A percentile compares a stretch with the other conserved stretches of the same genome.
phyloP scores from a whole-genome alignment of 2,113 vertebrate genomes.

The Thalassarche chlororhynchos region DNA sequence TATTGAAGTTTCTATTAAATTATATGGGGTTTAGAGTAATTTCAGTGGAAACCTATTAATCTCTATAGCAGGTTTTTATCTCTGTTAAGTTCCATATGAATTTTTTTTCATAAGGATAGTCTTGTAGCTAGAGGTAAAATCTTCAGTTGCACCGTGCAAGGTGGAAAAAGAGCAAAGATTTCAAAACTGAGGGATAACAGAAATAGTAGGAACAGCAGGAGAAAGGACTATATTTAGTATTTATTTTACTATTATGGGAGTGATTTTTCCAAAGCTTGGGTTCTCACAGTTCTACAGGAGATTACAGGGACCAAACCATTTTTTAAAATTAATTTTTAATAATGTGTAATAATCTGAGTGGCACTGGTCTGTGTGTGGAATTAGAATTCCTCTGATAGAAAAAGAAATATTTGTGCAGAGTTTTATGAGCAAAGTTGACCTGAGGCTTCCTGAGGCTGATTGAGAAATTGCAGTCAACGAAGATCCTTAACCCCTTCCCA shows the following conservation, averaged over 20 bases:
- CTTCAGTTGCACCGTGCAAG: neutral
- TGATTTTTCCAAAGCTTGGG: neutral
- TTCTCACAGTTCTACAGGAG: slow-evolving; percentile 43
- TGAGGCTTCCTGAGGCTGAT: slow-evolving; percentile 80
- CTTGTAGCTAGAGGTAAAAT: neutral
- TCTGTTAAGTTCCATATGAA: neutral
- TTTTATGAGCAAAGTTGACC: slow-evolving; percentile 88
- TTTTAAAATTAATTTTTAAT: slow-evolving; percentile 88
- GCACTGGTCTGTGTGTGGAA: slow-evolving; percentile 77
- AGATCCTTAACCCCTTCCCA: slow-evolving; percentile 75
- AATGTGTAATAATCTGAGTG: slow-evolving; percentile 85
- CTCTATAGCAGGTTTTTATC: neutral
- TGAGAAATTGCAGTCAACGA: slow-evolving; percentile 76
- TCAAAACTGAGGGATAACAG: neutral
- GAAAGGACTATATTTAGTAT: neutral
- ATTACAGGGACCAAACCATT: slow-evolving; percentile 64
- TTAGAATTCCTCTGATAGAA: slow-evolving; percentile 83
- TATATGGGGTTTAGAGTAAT: neutral
- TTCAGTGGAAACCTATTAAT: slow-evolving; percentile 1
- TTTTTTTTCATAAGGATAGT: neutral
- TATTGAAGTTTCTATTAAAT: neutral
- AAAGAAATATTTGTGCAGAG: slow-evolving; percentile 83
- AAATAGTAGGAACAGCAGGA: neutral
- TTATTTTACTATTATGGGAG: neutral
- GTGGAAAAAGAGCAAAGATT: neutral